Conservation (phyloP, 2,888 invertebrate species). For the Tromatobia lineatoria region DNA sequence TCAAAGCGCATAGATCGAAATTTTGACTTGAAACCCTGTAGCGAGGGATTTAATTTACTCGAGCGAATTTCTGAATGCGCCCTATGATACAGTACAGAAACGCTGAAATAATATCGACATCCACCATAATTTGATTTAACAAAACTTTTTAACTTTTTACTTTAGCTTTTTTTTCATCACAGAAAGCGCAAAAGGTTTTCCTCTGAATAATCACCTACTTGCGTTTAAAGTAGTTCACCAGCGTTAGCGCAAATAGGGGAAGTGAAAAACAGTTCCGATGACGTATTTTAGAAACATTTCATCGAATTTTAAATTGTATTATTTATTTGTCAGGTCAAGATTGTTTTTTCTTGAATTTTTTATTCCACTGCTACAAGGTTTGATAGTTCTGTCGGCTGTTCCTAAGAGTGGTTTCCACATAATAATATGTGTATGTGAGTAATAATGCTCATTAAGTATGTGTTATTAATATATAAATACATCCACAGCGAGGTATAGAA, state of each 20-base stretch:
- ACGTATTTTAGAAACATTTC: no score
- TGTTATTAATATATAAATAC: no score
- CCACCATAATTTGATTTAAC: neutral
- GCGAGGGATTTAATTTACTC: neutral
- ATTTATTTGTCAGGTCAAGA: no score
- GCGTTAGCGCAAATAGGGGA: neutral
- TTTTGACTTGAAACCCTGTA: neutral
- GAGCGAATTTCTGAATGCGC: no score
- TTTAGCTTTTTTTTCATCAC: neutral
- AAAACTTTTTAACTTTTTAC: neutral
- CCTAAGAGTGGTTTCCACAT: no score
- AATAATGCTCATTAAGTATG: no score
- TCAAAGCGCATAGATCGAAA: constrained; percentile 6
- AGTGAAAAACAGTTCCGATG: neutral
- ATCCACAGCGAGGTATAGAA: no score
- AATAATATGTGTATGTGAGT: no score
- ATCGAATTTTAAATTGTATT: no score
- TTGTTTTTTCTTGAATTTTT: no score
- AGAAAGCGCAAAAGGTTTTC: neutral
- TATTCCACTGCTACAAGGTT: no score
- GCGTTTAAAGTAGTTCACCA: neutral
- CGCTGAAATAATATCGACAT: neutral
- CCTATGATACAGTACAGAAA: neutral
- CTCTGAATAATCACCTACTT: neutral
- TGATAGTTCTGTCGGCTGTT: no score